Evolutionary conservation across 2,797 vertebrate species (phyloP).

Genomic region (Austrolebias charrua): DNA sequence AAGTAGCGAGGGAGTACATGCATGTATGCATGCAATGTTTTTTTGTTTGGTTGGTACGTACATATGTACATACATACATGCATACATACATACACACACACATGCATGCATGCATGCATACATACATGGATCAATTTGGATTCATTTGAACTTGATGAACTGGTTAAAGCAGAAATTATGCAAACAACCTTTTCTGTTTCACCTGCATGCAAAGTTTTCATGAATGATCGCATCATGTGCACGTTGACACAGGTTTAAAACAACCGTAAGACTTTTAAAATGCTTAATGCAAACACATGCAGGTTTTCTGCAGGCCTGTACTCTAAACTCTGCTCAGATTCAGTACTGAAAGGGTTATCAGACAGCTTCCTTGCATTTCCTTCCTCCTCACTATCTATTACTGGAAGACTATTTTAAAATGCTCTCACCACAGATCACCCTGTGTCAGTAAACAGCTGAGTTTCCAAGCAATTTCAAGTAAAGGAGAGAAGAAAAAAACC

Average conservation of each 20-base stretch:
- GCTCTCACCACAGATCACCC: not conserved
- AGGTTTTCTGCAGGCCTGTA: not conserved
- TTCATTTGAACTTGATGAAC: no score
- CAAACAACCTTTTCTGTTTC: not conserved
- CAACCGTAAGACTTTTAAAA: no score
- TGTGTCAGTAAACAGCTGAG: not conserved
- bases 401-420: not conserved
- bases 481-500: not conserved
- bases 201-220: not conserved
- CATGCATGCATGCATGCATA: no score
- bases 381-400: conserved; percentile 1
- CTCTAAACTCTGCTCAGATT: not conserved
- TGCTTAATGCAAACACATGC: no score
- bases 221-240: not conserved
- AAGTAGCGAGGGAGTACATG: no score
- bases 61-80: no score
- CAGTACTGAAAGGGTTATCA: conserved; percentile 1
- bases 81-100: no score
- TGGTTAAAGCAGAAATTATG: not conserved
- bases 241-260: no score
- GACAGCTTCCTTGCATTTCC: not conserved
- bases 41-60: no score
- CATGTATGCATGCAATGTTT: no score
- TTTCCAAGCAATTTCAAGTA: not conserved
- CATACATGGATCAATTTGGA: no score